Base-by-base conservation (phyloP, 92 coral and sea anemone species). In the Heteractis magnifica region DNA sequence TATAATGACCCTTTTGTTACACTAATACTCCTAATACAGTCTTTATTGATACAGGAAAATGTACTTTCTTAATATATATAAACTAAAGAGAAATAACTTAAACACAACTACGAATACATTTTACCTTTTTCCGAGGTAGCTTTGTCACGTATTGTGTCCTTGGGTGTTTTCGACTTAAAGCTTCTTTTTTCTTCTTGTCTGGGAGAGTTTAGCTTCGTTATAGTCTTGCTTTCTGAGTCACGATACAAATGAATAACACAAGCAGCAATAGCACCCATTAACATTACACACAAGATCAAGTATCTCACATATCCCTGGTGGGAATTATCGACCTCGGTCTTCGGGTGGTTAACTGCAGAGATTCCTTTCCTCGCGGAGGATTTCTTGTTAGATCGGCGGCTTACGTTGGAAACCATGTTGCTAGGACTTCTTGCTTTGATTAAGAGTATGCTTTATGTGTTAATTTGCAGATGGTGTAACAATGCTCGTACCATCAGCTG, bases 381-480 rank as follows among this genome's bases (percentile, higher is more conserved):
- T 78, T 77, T 85, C 21, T 89, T 89, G 56, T 70, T 78, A 13
- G 87, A 3, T 41, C 84, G 81, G 6, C 89, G 79, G 73, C 64
- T 77, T 18, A 65, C 75, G 34, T 71, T n/a, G 14, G 82, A 81
- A 70, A 89, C 77, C 92, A 89, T 89, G 52, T 83, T 87, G 34
- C 20, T 44, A 50, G 60, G 23, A 4, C 12, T 52, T 8, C 56
- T 52, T 52, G 20, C 49, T n/a, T 68, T 23, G 11, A 51, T 51
- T 52, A n/a, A 34, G 52, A 64, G 70, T 74, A 15, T 18, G 13
- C 1, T 81, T 51, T 52, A 1, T 52, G 53, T 13, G 41, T 48
- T 68, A 49, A 62, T 51, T 51, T n/a, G n/a, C 12, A 2, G 62
- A 51, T 49, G 26, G 50, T n/a, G 56, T 59, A 49, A 9, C 21